A percentile compares a stretch with the other conserved stretches of the same genome.
These are phyloP conservation scores for Rhincodon typus DNA, from an alignment of 2,797 vertebrate genomes.

Conservation along the genomic window DNA sequence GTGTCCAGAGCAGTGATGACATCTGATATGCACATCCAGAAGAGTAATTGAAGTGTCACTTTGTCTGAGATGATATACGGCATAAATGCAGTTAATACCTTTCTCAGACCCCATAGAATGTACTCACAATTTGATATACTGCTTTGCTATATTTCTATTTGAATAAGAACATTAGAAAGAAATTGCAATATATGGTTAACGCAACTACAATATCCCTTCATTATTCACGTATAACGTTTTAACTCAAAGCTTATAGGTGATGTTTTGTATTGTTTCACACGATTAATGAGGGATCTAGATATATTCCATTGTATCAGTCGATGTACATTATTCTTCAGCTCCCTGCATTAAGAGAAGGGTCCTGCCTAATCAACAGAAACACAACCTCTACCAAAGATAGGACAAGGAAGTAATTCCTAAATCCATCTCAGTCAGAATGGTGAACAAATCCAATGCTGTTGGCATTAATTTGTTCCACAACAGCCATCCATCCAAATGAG, in stretches of 20 bases:
- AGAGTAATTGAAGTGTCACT: neutral
- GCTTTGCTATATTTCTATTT: neutral
- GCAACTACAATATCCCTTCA: neutral
- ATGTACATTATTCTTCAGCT: neutral
- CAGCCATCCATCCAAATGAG: too few relatives aligned
- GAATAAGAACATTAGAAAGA: neutral
- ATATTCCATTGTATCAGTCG: neutral
- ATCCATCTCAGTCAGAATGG: too few relatives aligned
- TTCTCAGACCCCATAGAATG: neutral
- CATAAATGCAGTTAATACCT: neutral
- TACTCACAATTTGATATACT: neutral
- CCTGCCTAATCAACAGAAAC: too few relatives aligned
- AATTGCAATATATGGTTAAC: neutral
- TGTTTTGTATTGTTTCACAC: neutral
- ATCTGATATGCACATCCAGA: neutral
- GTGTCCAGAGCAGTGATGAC: neutral
- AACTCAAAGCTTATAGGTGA: neutral
- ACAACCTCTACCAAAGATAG: too few relatives aligned
- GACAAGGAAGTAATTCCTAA: too few relatives aligned
- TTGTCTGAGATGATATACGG: neutral
- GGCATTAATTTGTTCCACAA: too few relatives aligned
- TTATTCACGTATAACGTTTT: neutral
- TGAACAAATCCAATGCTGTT: too few relatives aligned
- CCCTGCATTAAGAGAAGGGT: too few relatives aligned
- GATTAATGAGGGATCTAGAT: neutral